Evolutionary conservation across 64 coral and sea anemone species (phyloP), one percentile per base, ranked within the genome.

Genomic region (Montipora cactus): DNA sequence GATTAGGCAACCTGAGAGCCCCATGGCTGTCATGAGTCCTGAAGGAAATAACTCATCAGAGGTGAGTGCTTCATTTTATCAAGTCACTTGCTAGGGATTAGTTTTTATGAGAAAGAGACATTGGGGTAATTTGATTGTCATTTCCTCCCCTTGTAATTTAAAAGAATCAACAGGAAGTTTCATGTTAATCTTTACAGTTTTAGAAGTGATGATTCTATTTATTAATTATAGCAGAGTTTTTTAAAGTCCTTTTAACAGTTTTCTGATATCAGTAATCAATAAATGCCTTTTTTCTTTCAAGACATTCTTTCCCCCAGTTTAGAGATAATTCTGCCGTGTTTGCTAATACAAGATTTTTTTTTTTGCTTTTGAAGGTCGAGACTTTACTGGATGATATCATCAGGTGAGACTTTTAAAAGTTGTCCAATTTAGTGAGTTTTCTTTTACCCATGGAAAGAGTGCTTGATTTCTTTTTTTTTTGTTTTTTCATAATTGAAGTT

Each of bases 371-470:
- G 12, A 47, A 99, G 94, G 95, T 99, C 25, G 98, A 99, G 47
- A 94, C 88, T 25, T 68, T 99, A 49, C 74, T 99, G 19, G 98
- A 99, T 81, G 98, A 99, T 53, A 99, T 99, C 18, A 99, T 99
- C 49, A 99, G 98, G 98, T 71, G 14, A 7, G 68, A 37, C 37
- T 71, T 22, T 5, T 71, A 15, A 5, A 5, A 23, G 21, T 37
- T 37, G 37, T 37, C 37, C 13, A 18, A 18, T 13, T n/a, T n/a
- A 4, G 12, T 68, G 64, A 37, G 37, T 37, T 37, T 37, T 18
- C 4, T 68, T 68, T 14, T 1, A 12, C 12, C 14, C 8, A 16
- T 13, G 14, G 18, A 68, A 68, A 5, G 8, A 68, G 64, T n/a
- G 11, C 4, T 8, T 57, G 53, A 57, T 57, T 57, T 57, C 6